phyloP scores from a whole-genome alignment of 2,888 invertebrate genomes.

The Ophraella communa region DNA sequence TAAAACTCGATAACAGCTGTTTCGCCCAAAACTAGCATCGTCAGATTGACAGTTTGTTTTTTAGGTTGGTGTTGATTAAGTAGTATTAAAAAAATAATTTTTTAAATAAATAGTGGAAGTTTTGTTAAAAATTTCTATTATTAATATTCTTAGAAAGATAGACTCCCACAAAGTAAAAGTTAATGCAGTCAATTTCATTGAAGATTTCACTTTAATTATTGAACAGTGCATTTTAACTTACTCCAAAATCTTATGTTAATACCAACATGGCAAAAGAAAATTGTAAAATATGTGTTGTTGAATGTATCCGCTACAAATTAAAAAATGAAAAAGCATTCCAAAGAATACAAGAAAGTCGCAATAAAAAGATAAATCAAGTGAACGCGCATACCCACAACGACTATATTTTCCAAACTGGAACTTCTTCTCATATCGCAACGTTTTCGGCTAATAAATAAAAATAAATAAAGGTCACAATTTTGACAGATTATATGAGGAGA shows the following conservation, averaged over 20 bases:
- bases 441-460: conserved; percentile 19
- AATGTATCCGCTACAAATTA: background rate
- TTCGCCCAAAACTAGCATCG: too few relatives aligned
- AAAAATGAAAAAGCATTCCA: background rate
- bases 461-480: conserved; percentile 23
- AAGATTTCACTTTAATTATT: too few relatives aligned
- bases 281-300: background rate
- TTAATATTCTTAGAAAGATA: too few relatives aligned
- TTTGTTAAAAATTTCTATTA: too few relatives aligned
- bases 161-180: too few relatives aligned
- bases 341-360: background rate
- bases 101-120: too few relatives aligned
- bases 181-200: too few relatives aligned
- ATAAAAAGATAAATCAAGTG: background rate
- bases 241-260: background rate
- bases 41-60: too few relatives aligned
- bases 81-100: too few relatives aligned
- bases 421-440: background rate
- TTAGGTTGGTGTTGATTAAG: too few relatives aligned
- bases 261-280: background rate
- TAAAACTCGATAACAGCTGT: too few relatives aligned
- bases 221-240: too few relatives aligned
- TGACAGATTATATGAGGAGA: conserved; percentile 3
- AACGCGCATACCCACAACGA: background rate
- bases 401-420: background rate